phyloP scores from a whole-genome alignment of 2,113 vertebrate species.

The Calyptommatus sinebrachiatus region DNA sequence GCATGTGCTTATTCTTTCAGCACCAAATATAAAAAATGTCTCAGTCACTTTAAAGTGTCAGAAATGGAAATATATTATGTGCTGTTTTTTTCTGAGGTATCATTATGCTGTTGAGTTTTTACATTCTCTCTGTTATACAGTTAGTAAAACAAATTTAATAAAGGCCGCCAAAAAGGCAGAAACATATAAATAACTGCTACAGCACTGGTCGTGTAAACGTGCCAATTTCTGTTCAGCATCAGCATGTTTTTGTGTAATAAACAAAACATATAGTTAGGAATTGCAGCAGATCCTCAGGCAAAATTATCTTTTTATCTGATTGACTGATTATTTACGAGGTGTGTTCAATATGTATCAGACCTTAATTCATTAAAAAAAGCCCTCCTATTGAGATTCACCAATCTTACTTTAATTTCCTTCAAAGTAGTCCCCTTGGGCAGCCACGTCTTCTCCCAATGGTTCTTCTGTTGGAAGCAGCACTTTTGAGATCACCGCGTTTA shows the following conservation, averaged over 20 bases:
- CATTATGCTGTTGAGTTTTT: background rate
- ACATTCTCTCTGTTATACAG: background rate
- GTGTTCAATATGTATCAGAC: no score
- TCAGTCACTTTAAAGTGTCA: background rate
- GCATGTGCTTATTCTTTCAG: background rate
- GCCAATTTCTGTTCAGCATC: background rate
- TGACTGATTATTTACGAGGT: no score
- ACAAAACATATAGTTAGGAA: background rate
- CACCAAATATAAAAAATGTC: slow-evolving; percentile 5
- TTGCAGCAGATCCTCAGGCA: background rate
- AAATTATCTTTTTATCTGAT: no score
- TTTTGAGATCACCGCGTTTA: no score
- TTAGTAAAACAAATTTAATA: background rate
- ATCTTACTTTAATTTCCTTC: no score
- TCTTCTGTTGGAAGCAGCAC: no score
- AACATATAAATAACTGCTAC: background rate
- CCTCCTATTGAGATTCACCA: no score
- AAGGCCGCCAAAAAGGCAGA: background rate
- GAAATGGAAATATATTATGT: background rate
- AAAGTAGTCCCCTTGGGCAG: no score
- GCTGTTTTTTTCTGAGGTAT: background rate
- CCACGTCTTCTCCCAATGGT: no score
- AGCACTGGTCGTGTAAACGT: background rate
- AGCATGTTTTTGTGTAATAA: background rate
- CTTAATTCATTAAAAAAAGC: no score